Evolutionary conservation across 2,113 vertebrate genomes (phyloP), one percentile per base, ranked within the genome.

Genomic region (Taurulus bubalis): DNA sequence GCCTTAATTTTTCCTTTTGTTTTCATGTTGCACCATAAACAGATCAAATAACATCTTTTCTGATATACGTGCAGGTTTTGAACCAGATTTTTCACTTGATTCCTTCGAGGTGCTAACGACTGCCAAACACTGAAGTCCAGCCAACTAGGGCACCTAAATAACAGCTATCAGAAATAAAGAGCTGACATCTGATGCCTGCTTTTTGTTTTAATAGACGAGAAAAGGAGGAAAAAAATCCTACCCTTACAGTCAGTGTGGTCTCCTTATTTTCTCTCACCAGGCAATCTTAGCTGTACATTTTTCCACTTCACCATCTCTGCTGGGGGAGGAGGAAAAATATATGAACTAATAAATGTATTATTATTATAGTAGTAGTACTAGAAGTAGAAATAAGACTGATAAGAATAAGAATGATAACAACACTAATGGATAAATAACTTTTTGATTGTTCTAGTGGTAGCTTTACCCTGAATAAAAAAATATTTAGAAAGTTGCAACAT

Each of bases 61-160:
- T 89, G 34, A 34, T 75, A 80, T 51, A 76, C 34, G 28, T 38
- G 72, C 22, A 34, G 70, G 79, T 83, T 83, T 70, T 88, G 71
- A 92, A 91, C 83, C 86, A 84, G 85, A 85, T 89, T 90, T 84
- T 88, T 90, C 74, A 71, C 87, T 82, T 80, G 75, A 84, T 88
- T 88, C 90, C 85, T 87, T 22, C 30, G 87, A 90, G 75, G 73
- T 83, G 85, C 58, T 88, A 24, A 20, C 24, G 16, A 59, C 83
- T 92, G 90, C 93, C 93, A 93, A 88, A 80, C 65, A 79, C 77
- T 87, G 67, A 84, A 84, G 89, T 84, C 65, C 76, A 71, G 84
- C 90, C 91, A 94, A 92, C 69, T 91, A 82, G 91, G 84, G 85
- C 93, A 90, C 92, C 89, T 90, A 86, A 87, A 89, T 91, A 92